Conservation (phyloP, 1,140 invertebrate genomes). For the Eulimnadia texana region DNA sequence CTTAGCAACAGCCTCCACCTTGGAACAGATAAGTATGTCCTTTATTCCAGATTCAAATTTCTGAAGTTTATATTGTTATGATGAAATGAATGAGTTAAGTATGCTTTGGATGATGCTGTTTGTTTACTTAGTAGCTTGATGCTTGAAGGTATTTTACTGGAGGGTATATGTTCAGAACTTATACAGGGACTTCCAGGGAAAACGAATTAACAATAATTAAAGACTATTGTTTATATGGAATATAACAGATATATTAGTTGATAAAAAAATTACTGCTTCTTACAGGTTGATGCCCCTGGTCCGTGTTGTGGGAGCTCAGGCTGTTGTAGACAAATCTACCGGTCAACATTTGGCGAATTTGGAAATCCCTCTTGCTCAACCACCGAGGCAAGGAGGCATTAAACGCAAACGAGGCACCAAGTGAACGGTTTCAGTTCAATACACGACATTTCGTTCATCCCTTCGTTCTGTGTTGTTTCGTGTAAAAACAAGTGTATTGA, state of each 20-base stretch:
- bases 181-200: background rate
- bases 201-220: too few species aligned
- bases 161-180: too few species aligned
- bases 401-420: background rate
- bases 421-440: background rate
- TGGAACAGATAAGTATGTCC: background rate
- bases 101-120: background rate
- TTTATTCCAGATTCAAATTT: background rate
- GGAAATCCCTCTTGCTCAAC: slow-evolving; percentile 1
- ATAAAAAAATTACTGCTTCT: background rate
- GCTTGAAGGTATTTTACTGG: too few species aligned
- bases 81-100: background rate
- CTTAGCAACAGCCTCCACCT: slow-evolving; percentile 3
- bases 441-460: background rate
- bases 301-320: slow-evolving; percentile 8
- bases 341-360: background rate
- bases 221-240: background rate
- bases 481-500: background rate
- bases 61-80: background rate
- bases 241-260: background rate
- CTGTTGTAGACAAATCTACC: slow-evolving; percentile 2
- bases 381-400: slow-evolving; percentile 1
- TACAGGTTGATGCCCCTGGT: background rate
- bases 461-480: background rate
- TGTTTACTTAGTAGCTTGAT: background rate